Percentiles rank a stretch among this genome's conserved stretches.
These are phyloP conservation scores for Talpa occidentalis DNA, from an alignment of 2,113 vertebrate species.

Conservation along the genomic window DNA sequence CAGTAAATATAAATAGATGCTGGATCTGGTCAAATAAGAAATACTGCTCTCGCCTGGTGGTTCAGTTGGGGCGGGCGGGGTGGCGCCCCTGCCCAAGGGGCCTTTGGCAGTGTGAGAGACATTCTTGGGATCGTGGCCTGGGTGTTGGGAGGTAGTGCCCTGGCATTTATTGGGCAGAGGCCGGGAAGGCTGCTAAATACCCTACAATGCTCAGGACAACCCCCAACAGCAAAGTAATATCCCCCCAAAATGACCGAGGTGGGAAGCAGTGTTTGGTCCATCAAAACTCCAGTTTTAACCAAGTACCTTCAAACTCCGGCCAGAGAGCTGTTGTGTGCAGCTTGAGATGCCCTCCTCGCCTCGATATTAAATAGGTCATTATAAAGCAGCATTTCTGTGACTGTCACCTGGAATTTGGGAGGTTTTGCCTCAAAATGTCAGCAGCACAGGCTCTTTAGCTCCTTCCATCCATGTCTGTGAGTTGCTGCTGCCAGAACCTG, in stretches of 20 bases:
- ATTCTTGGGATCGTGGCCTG: not conserved
- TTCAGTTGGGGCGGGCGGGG: not conserved
- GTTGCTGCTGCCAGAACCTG: not conserved
- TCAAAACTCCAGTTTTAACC: not conserved
- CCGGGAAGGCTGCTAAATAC: not conserved
- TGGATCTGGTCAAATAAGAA: not conserved
- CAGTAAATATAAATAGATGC: not conserved
- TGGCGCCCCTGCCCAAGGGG: no score
- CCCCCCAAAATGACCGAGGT: not conserved
- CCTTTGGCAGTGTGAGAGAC: not conserved
- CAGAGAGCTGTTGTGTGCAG: not conserved
- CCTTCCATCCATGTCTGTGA: not conserved
- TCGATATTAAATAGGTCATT: not conserved
- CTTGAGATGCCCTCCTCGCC: not conserved
- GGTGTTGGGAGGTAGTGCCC: rapidly evolving
- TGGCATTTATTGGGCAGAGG: not conserved
- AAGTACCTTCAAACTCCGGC: rapidly evolving
- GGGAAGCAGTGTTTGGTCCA: not conserved
- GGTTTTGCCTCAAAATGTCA: not conserved
- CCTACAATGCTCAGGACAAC: not conserved
- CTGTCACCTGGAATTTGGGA: not conserved
- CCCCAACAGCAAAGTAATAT: not conserved
- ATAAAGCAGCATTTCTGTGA: not conserved
- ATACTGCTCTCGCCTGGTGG: not conserved
- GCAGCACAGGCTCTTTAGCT: not conserved